Percentiles rank a stretch among this genome's conserved stretches.
Conservation (phyloP, 1,140 invertebrate genomes). For the Caerostris darwini region DNA sequence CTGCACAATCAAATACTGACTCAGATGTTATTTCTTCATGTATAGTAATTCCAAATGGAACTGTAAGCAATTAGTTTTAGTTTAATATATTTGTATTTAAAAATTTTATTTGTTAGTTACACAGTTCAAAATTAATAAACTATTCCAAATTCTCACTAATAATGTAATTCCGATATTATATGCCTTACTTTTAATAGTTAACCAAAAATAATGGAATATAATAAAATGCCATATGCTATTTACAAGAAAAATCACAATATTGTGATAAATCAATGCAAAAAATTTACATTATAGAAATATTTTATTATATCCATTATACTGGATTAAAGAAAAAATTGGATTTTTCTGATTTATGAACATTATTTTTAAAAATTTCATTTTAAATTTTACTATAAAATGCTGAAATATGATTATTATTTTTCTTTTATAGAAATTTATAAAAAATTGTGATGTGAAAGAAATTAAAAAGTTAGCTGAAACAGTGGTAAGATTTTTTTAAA, state of each 20-base stretch:
- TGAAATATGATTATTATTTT: not conserved
- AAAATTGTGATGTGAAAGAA: constrained; percentile 48
- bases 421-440: constrained; percentile 51
- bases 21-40: constrained; percentile 23
- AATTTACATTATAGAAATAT: too few relatives aligned
- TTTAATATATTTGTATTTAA: not conserved
- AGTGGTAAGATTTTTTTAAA: constrained; percentile 36
- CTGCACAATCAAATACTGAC: constrained; percentile 16
- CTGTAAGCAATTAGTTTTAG: constrained; percentile 37
- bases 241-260: too few relatives aligned
- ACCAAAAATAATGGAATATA: too few relatives aligned
- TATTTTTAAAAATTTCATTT: too few relatives aligned
- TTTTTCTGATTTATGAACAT: too few relatives aligned
- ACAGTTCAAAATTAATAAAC: not conserved
- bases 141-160: not conserved
- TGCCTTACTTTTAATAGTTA: too few relatives aligned
- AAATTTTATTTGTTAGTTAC: not conserved
- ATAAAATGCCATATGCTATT: too few relatives aligned
- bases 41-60: constrained; percentile 44
- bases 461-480: constrained; percentile 16
- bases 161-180: not conserved
- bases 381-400: not conserved
- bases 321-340: too few relatives aligned
- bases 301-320: too few relatives aligned
- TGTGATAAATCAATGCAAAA: too few relatives aligned